A percentile compares a stretch with the other conserved stretches of the same genome.
Evolutionary conservation across 2,888 invertebrate genomes (phyloP).

Genomic region (Abrostola tripartita): DNA sequence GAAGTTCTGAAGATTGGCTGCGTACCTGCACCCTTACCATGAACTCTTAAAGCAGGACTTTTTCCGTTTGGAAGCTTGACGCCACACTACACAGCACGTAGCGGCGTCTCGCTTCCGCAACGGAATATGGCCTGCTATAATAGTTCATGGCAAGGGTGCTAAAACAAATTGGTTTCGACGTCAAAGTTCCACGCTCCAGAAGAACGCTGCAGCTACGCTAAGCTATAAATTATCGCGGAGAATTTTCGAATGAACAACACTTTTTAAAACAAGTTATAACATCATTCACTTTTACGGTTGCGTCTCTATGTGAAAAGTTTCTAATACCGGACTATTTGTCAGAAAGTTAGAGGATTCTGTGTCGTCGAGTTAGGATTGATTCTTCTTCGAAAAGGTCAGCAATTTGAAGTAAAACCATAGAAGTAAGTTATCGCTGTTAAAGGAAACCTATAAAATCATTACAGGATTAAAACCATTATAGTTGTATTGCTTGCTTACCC

Average conservation of each 20-base stretch:
- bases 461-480: neutral
- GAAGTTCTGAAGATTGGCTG: neutral
- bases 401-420: no score
- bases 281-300: conserved; percentile 1
- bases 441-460: no score
- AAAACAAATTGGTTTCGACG: no score
- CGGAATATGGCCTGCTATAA: no score
- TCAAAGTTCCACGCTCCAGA: neutral
- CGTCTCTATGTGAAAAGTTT: conserved; percentile 1
- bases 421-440: no score
- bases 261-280: neutral
- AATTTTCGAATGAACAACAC: neutral
- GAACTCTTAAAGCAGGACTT: no score
- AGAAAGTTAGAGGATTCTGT: neutral
- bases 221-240: neutral
- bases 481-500: neutral
- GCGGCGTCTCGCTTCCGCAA: no score
- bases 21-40: no score
- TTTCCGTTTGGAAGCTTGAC: no score
- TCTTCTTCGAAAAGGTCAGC: neutral
- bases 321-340: neutral
- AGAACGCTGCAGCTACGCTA: neutral
- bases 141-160: no score
- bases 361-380: neutral
- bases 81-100: no score